A percentile compares a stretch with the other conserved stretches of the same genome.
Evolutionary conservation across 2,113 vertebrate species (phyloP).

Genomic region (Halichoeres trimaculatus): DNA sequence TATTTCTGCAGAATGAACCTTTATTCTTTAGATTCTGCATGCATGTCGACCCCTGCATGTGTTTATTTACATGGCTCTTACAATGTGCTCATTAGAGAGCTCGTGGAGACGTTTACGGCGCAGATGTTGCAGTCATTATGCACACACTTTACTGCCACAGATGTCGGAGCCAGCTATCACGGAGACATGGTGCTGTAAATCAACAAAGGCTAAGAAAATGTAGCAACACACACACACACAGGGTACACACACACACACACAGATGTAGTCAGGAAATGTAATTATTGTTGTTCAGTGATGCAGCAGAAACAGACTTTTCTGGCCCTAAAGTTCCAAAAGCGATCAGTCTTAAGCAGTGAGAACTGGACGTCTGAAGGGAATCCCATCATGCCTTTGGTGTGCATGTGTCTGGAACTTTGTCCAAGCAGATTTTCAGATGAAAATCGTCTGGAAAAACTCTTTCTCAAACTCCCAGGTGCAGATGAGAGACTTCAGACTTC

Average conservation of each 20-base stretch:
- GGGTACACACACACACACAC: background rate
- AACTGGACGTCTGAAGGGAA: conserved; percentile 17
- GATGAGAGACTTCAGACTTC: conserved; percentile 31
- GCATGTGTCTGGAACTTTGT: conserved; percentile 29
- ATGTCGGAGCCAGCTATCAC: conserved; percentile 45
- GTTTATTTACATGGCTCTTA: conserved; percentile 43
- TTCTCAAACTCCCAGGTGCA: conserved; percentile 28
- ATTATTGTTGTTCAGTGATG: conserved; percentile 28
- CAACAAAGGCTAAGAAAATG: conserved; percentile 8
- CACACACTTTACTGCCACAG: conserved; percentile 42
- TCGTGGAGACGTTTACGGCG: conserved; percentile 38
- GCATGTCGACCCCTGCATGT: background rate
- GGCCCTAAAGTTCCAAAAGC: background rate
- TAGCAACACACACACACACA: conserved; percentile 12
- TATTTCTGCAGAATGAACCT: conserved; percentile 1
- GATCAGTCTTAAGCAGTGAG: background rate
- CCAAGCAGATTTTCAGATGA: conserved; percentile 21
- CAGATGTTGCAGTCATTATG: conserved; percentile 52
- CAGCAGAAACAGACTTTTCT: background rate
- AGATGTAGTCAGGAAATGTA: conserved; percentile 39
- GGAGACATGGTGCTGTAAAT: conserved; percentile 30
- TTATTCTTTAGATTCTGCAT: background rate
- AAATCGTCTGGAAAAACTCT: conserved; percentile 1
- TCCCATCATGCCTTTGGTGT: conserved; percentile 17
- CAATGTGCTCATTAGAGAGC: conserved; percentile 30